phyloP scores from a whole-genome alignment of 2,113 vertebrate species.

The Pica pica region DNA sequence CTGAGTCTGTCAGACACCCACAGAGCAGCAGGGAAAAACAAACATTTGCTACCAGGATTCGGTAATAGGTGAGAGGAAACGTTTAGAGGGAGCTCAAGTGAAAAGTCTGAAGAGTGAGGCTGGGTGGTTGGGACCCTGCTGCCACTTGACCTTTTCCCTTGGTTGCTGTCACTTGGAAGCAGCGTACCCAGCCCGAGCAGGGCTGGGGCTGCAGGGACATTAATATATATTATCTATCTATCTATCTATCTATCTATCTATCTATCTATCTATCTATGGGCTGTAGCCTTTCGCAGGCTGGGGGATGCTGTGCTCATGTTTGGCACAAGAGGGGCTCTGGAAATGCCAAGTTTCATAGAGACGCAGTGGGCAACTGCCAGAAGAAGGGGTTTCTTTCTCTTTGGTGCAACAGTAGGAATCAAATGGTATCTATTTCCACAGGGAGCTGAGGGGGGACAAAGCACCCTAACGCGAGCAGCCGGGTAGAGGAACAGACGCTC shows the following conservation, averaged over 20 bases:
- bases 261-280: accelerated
- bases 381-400: background rate
- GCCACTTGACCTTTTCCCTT: background rate
- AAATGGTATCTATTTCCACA: background rate
- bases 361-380: background rate
- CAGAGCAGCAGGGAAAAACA: conserved; percentile 25
- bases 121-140: background rate
- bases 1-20: conserved; percentile 24
- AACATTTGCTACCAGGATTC: background rate
- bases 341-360: background rate
- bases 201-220: background rate
- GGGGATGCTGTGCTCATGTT: background rate
- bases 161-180: background rate
- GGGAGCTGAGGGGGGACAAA: background rate
- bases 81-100: background rate
- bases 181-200: accelerated
- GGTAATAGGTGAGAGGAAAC: conserved; percentile 9
- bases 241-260: too few species aligned
- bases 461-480: background rate
- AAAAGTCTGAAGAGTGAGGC: background rate
- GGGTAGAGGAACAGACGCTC: conserved; percentile 25
- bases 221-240: too few species aligned
- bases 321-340: background rate
- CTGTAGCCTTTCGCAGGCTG: background rate
- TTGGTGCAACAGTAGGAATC: background rate